Percentiles rank a stretch among this genome's conserved stretches.
These are phyloP conservation scores for Gavialis gangeticus DNA, from an alignment of 2,113 vertebrate species.

Conservation along the genomic window DNA sequence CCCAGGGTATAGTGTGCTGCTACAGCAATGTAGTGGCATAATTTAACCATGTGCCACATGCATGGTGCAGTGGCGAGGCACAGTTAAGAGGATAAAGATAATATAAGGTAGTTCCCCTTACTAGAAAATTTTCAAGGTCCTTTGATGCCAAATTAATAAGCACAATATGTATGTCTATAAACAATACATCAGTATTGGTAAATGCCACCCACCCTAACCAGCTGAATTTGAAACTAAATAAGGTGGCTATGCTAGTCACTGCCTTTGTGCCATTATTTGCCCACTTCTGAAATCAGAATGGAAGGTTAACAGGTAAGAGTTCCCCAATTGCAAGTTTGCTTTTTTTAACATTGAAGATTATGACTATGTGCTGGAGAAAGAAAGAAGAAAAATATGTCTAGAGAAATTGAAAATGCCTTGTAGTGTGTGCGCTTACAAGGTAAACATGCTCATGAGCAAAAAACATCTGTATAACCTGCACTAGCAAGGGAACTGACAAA, in stretches of 20 bases:
- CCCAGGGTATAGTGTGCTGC: no score
- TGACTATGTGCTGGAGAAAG: background rate
- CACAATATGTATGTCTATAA: background rate
- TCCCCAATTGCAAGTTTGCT: background rate
- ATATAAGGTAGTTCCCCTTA: background rate
- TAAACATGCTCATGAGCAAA: background rate
- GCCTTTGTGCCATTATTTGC: background rate
- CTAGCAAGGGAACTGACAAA: constrained; percentile 9
- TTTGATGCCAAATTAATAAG: background rate
- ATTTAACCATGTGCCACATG: no score
- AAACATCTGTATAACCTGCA: background rate
- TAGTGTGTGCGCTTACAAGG: constrained; percentile 5
- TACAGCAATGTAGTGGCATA: no score
- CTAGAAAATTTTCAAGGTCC: background rate
- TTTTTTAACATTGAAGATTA: background rate
- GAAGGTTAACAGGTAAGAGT: background rate
- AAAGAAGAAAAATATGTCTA: background rate
- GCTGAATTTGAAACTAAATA: background rate
- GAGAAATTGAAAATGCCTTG: background rate
- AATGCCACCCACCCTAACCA: background rate
- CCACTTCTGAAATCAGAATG: background rate
- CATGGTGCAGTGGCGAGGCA: no score
- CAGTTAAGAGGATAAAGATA: background rate
- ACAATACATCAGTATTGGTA: background rate
- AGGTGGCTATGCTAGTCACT: background rate